Evolutionary conservation across 2,888 invertebrate genomes (phyloP).

Genomic region (Horisme vitalbata): DNA sequence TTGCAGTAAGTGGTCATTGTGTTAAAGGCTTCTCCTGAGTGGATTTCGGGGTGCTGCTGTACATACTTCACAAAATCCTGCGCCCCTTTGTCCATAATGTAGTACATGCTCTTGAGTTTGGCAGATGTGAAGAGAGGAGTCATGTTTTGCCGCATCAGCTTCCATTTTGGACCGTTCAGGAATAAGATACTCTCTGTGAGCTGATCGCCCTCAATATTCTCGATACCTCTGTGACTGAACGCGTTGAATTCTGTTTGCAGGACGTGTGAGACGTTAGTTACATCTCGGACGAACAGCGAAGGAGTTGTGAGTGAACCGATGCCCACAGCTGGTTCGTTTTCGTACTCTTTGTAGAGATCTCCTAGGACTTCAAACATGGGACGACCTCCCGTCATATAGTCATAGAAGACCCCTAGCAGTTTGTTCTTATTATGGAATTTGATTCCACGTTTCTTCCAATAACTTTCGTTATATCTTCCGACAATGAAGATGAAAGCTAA

Average conservation of each 20-base stretch:
- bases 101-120: conserved; percentile 62
- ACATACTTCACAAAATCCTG: conserved; percentile 49
- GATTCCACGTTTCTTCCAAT: conserved; percentile 50
- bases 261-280: conserved; percentile 44
- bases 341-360: conserved; percentile 44
- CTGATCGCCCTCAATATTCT: conserved; percentile 39
- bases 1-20: conserved; percentile 43
- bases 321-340: conserved; percentile 47
- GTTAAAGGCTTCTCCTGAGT: conserved; percentile 30
- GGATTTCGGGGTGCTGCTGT: conserved; percentile 37
- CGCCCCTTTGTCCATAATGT: conserved; percentile 54
- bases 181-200: conserved; percentile 50
- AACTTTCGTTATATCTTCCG: conserved; percentile 42
- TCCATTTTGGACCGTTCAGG: conserved; percentile 54
- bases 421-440: conserved; percentile 24
- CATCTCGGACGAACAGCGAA: conserved; percentile 41
- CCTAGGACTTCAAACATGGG: conserved; percentile 20
- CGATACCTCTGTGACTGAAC: conserved; percentile 48
- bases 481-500: background rate
- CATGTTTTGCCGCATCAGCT: conserved; percentile 56
- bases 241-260: conserved; percentile 45
- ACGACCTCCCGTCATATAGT: background rate
- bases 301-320: conserved; percentile 35
- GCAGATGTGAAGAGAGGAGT: conserved; percentile 57
- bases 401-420: conserved; percentile 13